Percentiles rank a stretch among this genome's conserved stretches.
phyloP scores from a whole-genome alignment of 2,113 vertebrate species.

The Lepus europaeus region DNA sequence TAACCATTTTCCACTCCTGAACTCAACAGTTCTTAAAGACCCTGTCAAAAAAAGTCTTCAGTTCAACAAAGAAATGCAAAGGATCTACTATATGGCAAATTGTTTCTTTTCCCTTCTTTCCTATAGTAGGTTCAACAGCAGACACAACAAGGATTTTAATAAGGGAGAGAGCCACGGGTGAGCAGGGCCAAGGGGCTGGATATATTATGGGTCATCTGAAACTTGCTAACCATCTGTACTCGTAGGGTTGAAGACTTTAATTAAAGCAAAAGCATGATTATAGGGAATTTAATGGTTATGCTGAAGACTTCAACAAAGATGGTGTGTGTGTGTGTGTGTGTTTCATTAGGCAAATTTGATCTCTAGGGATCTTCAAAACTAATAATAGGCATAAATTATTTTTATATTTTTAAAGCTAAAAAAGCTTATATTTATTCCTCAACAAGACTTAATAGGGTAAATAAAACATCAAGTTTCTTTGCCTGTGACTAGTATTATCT shows the following conservation, averaged over 20 bases:
- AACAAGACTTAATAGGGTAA: neutral
- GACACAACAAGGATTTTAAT: slow-evolving; percentile 38
- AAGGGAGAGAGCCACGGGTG: neutral
- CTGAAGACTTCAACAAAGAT: slow-evolving; percentile 33
- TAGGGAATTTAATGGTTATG: slow-evolving; percentile 54
- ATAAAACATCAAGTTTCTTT: slow-evolving; percentile 35
- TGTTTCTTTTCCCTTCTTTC: neutral
- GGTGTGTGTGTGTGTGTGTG: neutral
- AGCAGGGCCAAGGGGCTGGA: slow-evolving; percentile 27
- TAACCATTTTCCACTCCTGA: neutral
- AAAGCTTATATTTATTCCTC: slow-evolving; percentile 30
- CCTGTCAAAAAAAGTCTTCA: no score
- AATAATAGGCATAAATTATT: neutral
- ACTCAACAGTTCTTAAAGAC: neutral
- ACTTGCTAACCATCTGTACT: slow-evolving; percentile 62
- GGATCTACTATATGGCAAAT: neutral
- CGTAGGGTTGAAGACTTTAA: slow-evolving; percentile 59
- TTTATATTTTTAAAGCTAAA: slow-evolving; percentile 24
- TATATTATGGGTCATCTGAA: slow-evolving; percentile 70
- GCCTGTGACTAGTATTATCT: neutral
- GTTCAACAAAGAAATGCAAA: neutral
- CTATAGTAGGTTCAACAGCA: neutral
- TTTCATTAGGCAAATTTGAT: neutral
- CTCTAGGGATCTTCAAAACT: slow-evolving; percentile 35
- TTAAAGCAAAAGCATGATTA: slow-evolving; percentile 73